Base-by-base conservation (phyloP, 1,140 invertebrate species). In the Ips typographus region DNA sequence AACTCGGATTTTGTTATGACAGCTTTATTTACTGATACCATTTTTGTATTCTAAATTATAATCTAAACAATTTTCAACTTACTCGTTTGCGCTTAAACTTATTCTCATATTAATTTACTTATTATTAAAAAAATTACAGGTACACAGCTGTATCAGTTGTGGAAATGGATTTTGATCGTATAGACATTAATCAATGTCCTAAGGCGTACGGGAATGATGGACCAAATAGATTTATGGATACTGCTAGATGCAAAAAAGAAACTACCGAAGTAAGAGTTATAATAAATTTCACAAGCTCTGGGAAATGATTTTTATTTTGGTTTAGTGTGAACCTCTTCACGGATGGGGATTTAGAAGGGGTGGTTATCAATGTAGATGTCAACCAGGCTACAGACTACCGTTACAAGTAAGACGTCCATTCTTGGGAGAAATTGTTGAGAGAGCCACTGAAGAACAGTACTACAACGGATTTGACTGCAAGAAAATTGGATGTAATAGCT, bases 131-230 rank as follows among this genome's bases (percentile, higher is more conserved):
- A 22, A 22, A 22, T 22, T 75, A 71, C 72, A 96, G 94, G 73
- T 97, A 98, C 78, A 96, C 96, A 1, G 96, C 93, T 39, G 90
- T 92, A 56, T 88, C 93, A 0, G 94, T 98, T 0, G 86, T 98
- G 79, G 96, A 98, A 86, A 93, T 98, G 87, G 96, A 99, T 79
- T 96, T 95, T 84, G 95, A 98, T 71, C 86, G 96, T 76, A 94
- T 98, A 82, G 96, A 99, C 81, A 96, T 98, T 80, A 98, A 99
- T 84, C 96, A 98, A 77, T 99, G 96, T 88, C 94, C 95, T 0
- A 83, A 83, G 68, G 91, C 94, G 68, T 81, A 90, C 76, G 96
- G 96, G 40, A 98, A 98, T 81, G 89, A 86, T 68, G 87, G 88
- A 8, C 92, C 93, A 0, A 98, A 98, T 83, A 86, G 85, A 79